A percentile compares a stretch with the other conserved stretches of the same genome.
Evolutionary conservation across 53 echinoderm and acorn worm species (phyloP).

Genomic region (Henricia sp.): DNA sequence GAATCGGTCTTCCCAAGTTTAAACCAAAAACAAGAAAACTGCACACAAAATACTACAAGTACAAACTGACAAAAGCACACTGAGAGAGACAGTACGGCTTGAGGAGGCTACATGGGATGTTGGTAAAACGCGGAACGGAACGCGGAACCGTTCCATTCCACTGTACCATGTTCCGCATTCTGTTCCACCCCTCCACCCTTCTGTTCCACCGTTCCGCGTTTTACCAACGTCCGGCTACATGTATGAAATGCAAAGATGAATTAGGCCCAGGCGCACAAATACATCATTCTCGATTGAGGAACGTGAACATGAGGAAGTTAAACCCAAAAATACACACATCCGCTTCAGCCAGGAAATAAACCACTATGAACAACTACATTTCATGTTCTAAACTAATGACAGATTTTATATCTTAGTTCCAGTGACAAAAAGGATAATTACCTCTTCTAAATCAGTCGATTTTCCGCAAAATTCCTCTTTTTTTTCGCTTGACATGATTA

Average conservation of each 20-base stretch:
- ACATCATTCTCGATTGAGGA: neutral
- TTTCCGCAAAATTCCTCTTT: neutral
- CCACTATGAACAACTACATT: too few relatives aligned
- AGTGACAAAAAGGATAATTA: neutral
- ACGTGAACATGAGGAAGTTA: conserved; percentile 19
- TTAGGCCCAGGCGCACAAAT: neutral
- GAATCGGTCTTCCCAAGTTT: too few relatives aligned
- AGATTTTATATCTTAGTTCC: too few relatives aligned
- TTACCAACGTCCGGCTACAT: neutral
- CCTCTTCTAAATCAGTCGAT: conserved; percentile 7
- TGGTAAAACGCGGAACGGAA: too few relatives aligned
- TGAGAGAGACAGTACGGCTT: neutral
- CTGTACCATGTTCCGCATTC: too few relatives aligned
- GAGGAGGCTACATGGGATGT: too few relatives aligned
- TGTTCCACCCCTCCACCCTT: too few relatives aligned
- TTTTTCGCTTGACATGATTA: conserved; percentile 23
- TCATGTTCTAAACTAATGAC: too few relatives aligned
- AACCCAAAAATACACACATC: conserved; percentile 7
- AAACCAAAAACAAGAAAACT: too few relatives aligned
- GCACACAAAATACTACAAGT: neutral
- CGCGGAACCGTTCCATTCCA: too few relatives aligned
- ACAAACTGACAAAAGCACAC: neutral
- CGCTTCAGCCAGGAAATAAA: conserved; percentile 26
- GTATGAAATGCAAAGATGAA: neutral
- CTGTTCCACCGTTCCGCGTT: too few relatives aligned